Evolutionary conservation across 1,140 invertebrate species (phyloP).

Genomic region (Spodoptera frugiperda): DNA sequence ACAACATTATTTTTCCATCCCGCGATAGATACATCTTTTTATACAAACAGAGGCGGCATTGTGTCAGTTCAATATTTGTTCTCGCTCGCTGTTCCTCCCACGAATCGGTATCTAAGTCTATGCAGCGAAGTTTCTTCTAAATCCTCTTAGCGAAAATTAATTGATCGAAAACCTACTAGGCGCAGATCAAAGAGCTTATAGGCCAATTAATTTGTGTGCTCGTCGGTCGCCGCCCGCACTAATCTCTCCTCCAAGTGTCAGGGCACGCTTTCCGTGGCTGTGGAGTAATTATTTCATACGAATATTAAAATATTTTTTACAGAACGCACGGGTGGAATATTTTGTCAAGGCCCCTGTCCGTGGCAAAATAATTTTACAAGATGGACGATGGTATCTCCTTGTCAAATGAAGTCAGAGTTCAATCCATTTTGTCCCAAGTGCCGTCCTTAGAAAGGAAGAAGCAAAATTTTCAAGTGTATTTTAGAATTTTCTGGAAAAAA

Average conservation of each 20-base stretch:
- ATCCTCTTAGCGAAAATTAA: slow-evolving; percentile 41
- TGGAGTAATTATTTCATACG: slow-evolving; percentile 19
- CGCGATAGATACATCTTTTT: not conserved
- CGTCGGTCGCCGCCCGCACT: slow-evolving; percentile 2
- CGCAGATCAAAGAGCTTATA: slow-evolving; percentile 43
- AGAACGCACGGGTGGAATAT: not conserved
- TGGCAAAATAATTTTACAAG: too few relatives aligned
- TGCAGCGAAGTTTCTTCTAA: slow-evolving; percentile 17
- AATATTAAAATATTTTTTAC: not conserved
- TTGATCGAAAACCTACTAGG: slow-evolving; percentile 38
- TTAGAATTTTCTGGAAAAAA: not conserved
- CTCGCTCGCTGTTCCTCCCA: not conserved
- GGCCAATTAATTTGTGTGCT: slow-evolving; percentile 43
- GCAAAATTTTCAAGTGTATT: not conserved
- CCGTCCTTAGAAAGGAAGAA: too few relatives aligned
- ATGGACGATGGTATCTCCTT: too few relatives aligned
- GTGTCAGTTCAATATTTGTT: slow-evolving; percentile 4
- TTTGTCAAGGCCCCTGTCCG: too few relatives aligned
- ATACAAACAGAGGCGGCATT: not conserved
- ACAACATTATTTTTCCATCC: slow-evolving; percentile 14
- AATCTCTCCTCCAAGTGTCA: slow-evolving; percentile 32
- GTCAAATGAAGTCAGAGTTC: too few relatives aligned
- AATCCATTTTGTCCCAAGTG: too few relatives aligned
- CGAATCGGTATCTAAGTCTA: not conserved
- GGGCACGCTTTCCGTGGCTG: not conserved